These are phyloP conservation scores for Acipenser transmontanus DNA, from an alignment of 2,797 vertebrate species.

Conservation along the genomic window DNA sequence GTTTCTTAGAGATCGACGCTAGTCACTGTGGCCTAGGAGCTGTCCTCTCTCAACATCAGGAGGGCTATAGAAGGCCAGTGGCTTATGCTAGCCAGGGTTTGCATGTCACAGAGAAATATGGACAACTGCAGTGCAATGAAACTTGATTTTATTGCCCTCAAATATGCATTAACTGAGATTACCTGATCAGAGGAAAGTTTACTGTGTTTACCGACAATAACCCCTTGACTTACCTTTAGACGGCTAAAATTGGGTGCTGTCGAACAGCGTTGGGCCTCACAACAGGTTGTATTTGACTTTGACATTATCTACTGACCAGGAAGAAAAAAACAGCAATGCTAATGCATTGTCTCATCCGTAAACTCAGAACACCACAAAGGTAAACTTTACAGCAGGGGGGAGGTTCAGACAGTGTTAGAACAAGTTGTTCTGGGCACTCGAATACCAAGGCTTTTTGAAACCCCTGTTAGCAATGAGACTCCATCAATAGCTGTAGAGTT, in stretches of 20 bases:
- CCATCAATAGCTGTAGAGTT: neutral
- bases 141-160: no score
- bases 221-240: no score
- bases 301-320: no score
- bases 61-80: neutral
- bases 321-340: neutral
- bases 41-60: conserved; percentile 9
- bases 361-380: neutral
- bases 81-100: neutral
- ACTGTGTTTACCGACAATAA: no score
- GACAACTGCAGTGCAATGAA: no score
- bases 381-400: neutral
- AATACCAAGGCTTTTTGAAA: no score
- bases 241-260: neutral
- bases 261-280: no score
- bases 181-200: no score
- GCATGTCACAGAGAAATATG: neutral
- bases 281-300: no score
- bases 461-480: neutral
- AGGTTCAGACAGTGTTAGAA: neutral
- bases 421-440: no score
- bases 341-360: conserved; percentile 2
- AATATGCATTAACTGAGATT: neutral
- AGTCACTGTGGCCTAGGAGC: neutral
- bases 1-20: no score